Base-by-base conservation (phyloP, 2,888 invertebrate species). In the Notodromas monacha region DNA sequence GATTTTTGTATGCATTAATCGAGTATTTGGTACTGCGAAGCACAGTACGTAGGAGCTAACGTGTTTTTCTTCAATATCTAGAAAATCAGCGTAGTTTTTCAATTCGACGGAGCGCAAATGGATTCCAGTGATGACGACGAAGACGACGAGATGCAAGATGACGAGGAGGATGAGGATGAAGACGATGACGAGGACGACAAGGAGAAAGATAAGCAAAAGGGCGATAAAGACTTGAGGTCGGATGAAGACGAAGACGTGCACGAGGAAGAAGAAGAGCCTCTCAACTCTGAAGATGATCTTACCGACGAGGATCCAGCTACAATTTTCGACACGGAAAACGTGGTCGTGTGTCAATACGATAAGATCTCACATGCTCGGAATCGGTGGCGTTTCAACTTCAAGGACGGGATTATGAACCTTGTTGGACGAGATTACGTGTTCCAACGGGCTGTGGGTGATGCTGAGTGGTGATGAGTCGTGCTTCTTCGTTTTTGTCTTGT, bases 351-450 rank as follows among this genome's bases (percentile, higher is more conserved):
- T 51, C 96, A 96, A 52, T 96, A 92, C 55, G 96, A 96, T 55
- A 96, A 96, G 74, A 86, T 96, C 36, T 86, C 86, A 38, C 65
- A 96, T 49, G 86, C 77, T 49, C 68, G 92, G 44, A 89, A 86
- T 52, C 84, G 84, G 52, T 96, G 96, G 96, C 96, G 92, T 57
- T 92, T 99, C 51, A 77, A 84, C 51, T 58, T 96, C 38, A 99
- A 99, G 56, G 96, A 96, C 55, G 96, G 96, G 34, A 89, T 96
- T 38, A 96, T 96, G 96, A 92, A 86, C 58, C 63, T 96, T 45
- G 69, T 69, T 39, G 89, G 92, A 28, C 79, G 77, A 53, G 96
- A 99, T 57, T 92, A 69, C 57, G 81, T 92, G 44, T 99, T 96
- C 57, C 89, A 89, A 55, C 86, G 81, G 57, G 86, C 89, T 10